These are phyloP conservation scores for Halcyon senegalensis DNA, from an alignment of 2,113 vertebrate genomes.

Conservation along the genomic window DNA sequence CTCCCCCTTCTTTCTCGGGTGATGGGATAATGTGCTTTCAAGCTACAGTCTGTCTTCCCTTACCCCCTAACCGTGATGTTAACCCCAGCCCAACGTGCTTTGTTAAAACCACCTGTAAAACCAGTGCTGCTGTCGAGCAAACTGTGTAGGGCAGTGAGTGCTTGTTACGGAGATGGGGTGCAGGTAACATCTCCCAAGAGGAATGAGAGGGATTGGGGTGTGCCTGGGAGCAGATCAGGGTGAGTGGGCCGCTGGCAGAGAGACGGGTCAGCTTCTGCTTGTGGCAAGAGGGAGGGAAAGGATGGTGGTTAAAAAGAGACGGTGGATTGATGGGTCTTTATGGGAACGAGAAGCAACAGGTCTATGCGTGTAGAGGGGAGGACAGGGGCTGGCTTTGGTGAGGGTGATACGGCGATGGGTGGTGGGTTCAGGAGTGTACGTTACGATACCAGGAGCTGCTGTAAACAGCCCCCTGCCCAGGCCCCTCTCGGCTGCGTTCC, in stretches of 20 bases:
- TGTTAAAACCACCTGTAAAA: not conserved
- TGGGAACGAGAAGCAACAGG: not conserved
- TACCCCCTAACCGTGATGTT: not conserved
- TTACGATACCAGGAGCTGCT: not conserved
- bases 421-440: not conserved
- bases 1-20: not conserved
- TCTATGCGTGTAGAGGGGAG: accelerated
- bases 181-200: accelerated
- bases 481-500: accelerated
- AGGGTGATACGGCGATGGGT: not conserved
- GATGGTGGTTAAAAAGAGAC: not conserved
- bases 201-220: not conserved
- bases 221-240: not conserved
- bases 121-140: not conserved
- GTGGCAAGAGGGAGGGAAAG: not conserved
- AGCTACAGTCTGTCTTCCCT: not conserved
- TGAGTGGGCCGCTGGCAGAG: not conserved
- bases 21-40: not conserved
- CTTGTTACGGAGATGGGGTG: not conserved
- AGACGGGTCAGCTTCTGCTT: not conserved
- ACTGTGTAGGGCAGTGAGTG: not conserved
- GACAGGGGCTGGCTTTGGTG: not conserved
- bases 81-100: not conserved
- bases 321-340: not conserved
- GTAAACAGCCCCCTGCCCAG: not conserved